Base-by-base conservation (phyloP, 2,113 vertebrate species). In the Phodopus roborovskii region DNA sequence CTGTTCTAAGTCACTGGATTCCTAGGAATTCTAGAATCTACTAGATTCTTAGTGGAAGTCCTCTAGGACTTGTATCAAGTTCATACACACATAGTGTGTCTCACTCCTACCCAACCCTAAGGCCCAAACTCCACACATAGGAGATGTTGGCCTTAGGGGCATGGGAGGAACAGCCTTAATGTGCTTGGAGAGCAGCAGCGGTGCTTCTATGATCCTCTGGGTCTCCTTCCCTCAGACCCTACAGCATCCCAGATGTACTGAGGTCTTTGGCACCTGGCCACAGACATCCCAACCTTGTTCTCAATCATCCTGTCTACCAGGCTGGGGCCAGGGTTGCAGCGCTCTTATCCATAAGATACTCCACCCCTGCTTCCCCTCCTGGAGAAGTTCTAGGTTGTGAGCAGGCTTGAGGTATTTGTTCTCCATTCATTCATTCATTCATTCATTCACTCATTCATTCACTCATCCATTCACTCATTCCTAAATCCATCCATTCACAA, bases 21-120 rank as follows among this genome's bases (percentile, higher is more conserved):
- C 58, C 24, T 12, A 36, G 3, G 58, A 20, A 33, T 19, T 58
- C 20, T 17, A 48, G 42, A 45, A 13, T 26, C 53, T 5, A 0
- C 84, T 93, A 66, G 50, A 3, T 53, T 81, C 53, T 5, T 33
- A 50, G 15, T 9, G 22, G 68, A 71, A 79, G 75, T 62, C 15
- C 11, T 83, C 30, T 20, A 84, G 87, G 64, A 3, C 87, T 92
- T 22, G 7, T 0, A 0, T 2, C 24, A 71, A 71, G 36, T 70
- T 53, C 36, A 30, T 24, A 1, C 0, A 30, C 19, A 1, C 0
- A 1, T 50, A 13, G 39, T 8, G 0, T 3, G 12, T 17, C 39
- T 0, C 8, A 4, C n/a, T 33, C 79, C 16, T 86, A 45, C 28
- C 33, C 5, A 28, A 39, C 15, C 20, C n/a, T 1, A 17, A 22